A percentile compares a stretch with the other conserved stretches of the same genome.
phyloP scores from a whole-genome alignment of 2,888 invertebrate genomes.

The Cosmia pyralina region DNA sequence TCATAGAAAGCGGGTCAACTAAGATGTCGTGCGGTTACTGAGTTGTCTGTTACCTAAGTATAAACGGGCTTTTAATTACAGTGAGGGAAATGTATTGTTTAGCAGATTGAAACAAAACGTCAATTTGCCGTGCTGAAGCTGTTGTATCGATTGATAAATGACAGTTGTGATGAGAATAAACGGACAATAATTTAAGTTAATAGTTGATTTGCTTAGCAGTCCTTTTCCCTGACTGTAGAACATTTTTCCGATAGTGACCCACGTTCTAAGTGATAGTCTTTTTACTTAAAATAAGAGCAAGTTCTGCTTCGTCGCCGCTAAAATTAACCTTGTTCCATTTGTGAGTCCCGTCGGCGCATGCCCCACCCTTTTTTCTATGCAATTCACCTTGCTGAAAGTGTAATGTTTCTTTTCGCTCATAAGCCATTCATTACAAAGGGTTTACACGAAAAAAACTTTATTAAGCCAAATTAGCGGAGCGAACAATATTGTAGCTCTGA shows the following conservation, averaged over 20 bases:
- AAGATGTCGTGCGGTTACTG: not conserved
- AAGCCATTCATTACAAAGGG: constrained; percentile 11
- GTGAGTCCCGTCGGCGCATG: constrained; percentile 5
- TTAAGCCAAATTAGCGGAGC: constrained; percentile 25
- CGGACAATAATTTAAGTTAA: not conserved
- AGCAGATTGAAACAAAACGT: not conserved
- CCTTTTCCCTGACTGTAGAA: not conserved
- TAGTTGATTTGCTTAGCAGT: not conserved
- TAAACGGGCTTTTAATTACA: no score
- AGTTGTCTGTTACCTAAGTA: not conserved
- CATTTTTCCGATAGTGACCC: not conserved
- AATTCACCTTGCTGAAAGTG: constrained; percentile 46
- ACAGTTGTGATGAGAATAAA: not conserved
- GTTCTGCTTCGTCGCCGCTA: not conserved
- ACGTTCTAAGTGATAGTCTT: not conserved
- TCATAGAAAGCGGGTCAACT: constrained; percentile 16
- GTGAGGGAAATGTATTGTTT: not conserved
- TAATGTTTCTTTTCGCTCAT: constrained; percentile 26
- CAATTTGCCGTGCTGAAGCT: not conserved
- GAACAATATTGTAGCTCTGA: constrained; percentile 13
- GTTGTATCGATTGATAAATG: not conserved
- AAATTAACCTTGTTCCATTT: constrained; percentile 46
- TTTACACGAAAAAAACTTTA: not conserved
- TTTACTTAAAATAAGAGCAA: constrained; percentile 6
- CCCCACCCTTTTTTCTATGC: constrained; percentile 3